These are phyloP conservation scores for Hoplodrina ambigua DNA, from an alignment of 2,888 invertebrate species.

Conservation along the genomic window DNA sequence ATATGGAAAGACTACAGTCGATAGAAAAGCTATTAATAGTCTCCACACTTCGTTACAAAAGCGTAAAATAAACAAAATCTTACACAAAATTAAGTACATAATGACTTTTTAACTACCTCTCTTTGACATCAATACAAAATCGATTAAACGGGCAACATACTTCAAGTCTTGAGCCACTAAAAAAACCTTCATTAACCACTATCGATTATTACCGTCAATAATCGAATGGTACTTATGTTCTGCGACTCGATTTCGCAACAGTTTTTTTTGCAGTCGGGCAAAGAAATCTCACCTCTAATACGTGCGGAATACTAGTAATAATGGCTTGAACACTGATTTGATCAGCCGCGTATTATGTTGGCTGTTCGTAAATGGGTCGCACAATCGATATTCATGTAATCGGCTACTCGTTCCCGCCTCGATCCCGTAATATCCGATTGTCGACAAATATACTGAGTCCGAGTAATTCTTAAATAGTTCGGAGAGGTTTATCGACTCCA, in stretches of 20 bases:
- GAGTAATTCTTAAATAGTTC: conserved; percentile 48
- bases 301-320: conserved; percentile 31
- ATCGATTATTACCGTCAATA: conserved; percentile 63
- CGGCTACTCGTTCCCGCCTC: conserved; percentile 66
- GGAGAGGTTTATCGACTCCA: conserved; percentile 27
- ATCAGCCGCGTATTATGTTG: conserved; percentile 66
- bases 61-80: conserved; percentile 11
- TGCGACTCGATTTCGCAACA: conserved; percentile 52
- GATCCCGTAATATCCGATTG: conserved; percentile 65
- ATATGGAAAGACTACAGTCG: not conserved
- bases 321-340: conserved; percentile 51
- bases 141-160: conserved; percentile 49
- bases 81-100: conserved; percentile 34
- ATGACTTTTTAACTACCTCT: conserved; percentile 41
- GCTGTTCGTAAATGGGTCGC: conserved; percentile 70
- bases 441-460: conserved; percentile 55
- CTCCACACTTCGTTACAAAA: not conserved
- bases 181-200: conserved; percentile 58
- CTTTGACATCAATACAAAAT: conserved; percentile 47
- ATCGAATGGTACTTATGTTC: conserved; percentile 61
- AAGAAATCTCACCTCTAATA: conserved; percentile 44
- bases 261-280: conserved; percentile 24
- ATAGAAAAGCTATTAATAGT: not conserved
- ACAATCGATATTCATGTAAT: conserved; percentile 71
- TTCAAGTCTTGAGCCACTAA: conserved; percentile 49